These are phyloP conservation scores for Macrotus californicus DNA, from an alignment of 2,113 vertebrate species.

Conservation along the genomic window DNA sequence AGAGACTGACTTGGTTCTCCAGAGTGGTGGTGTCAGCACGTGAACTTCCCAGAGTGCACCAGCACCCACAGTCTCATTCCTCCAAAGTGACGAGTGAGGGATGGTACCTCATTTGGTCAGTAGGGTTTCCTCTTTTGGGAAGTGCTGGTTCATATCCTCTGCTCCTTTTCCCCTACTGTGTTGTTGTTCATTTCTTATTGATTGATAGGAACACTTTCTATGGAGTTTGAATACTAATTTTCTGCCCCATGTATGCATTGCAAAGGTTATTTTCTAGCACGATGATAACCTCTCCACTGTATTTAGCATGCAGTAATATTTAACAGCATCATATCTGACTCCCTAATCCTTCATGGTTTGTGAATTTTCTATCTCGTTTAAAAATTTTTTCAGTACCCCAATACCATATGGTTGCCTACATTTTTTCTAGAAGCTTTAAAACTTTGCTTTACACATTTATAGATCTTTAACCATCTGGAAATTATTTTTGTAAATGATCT, in stretches of 20 bases:
- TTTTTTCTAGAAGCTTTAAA: neutral
- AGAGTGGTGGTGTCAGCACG: neutral
- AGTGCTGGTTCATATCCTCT: neutral
- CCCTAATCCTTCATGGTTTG: neutral
- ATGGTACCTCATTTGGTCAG: neutral
- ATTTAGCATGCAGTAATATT: neutral
- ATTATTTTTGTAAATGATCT: neutral
- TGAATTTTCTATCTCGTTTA: neutral
- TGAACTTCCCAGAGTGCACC: neutral
- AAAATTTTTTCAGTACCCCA: neutral
- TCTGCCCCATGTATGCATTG: neutral
- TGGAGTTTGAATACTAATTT: neutral
- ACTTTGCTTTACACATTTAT: neutral
- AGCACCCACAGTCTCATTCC: neutral
- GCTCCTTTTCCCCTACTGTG: rapidly evolving
- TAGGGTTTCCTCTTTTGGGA: no score
- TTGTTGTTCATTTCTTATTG: neutral
- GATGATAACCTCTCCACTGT: neutral
- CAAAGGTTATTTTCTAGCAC: neutral
- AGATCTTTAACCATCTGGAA: neutral
- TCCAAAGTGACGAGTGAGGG: neutral
- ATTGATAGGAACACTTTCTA: neutral
- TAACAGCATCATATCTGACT: neutral
- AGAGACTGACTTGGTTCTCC: neutral
- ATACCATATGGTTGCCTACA: neutral